A percentile compares a stretch with the other conserved stretches of the same genome.
These are phyloP conservation scores for Agrotis exclamationis DNA, from an alignment of 2,888 invertebrate genomes.

Conservation along the genomic window DNA sequence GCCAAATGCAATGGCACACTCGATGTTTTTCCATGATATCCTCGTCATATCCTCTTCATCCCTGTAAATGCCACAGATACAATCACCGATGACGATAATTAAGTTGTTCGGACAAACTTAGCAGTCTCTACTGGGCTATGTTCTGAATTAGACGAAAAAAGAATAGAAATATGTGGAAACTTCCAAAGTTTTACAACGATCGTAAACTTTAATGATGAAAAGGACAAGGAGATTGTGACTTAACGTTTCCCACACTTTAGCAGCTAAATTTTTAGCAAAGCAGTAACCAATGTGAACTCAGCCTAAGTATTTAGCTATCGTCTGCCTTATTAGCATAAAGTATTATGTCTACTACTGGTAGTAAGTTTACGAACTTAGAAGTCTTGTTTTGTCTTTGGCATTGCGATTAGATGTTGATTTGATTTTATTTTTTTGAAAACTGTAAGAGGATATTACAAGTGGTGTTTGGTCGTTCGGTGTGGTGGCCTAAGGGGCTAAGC, in stretches of 20 bases:
- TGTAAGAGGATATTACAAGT: too few relatives aligned
- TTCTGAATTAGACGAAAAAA: background rate
- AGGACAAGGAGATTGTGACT: too few relatives aligned
- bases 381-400: conserved; percentile 48
- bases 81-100: background rate
- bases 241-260: too few relatives aligned
- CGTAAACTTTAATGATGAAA: too few relatives aligned
- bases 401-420: conserved; percentile 45
- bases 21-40: too few relatives aligned
- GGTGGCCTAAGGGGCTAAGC: too few relatives aligned
- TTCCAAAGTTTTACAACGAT: too few relatives aligned
- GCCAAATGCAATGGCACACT: too few relatives aligned
- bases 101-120: background rate
- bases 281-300: conserved; percentile 9
- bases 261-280: background rate
- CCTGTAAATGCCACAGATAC: background rate
- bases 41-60: too few relatives aligned
- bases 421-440: conserved; percentile 5
- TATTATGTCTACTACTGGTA: conserved; percentile 70
- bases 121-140: too few relatives aligned
- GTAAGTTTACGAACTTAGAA: conserved; percentile 52
- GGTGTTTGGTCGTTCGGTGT: too few relatives aligned
- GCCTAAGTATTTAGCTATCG: conserved; percentile 64
- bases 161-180: background rate
- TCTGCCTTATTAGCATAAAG: conserved; percentile 76